Conservation (phyloP, 2,888 invertebrate genomes). For the Meliscaeva auricollis region DNA sequence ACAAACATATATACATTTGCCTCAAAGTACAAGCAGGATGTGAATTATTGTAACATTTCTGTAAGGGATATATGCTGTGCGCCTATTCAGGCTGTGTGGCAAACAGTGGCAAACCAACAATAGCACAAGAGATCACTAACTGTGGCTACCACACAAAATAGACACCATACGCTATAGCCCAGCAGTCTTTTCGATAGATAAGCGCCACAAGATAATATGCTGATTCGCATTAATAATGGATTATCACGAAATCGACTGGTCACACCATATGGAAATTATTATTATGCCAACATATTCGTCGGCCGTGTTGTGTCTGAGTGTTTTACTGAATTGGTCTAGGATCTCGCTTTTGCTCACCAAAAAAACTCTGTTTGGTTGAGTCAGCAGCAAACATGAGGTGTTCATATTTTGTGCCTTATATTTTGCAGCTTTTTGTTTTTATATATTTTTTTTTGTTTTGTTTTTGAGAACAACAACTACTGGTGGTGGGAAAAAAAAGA, state of each 20-base stretch:
- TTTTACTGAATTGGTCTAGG: slow-evolving; percentile 52
- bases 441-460: slow-evolving; percentile 49
- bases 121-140: slow-evolving; percentile 55
- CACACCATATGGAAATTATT: slow-evolving; percentile 78
- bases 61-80: slow-evolving; percentile 43
- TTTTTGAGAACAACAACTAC: slow-evolving; percentile 22
- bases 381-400: slow-evolving; percentile 47
- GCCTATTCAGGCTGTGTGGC: not conserved
- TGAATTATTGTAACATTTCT: slow-evolving; percentile 67
- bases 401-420: slow-evolving; percentile 71
- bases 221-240: slow-evolving; percentile 85
- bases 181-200: slow-evolving; percentile 71
- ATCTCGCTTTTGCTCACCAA: slow-evolving; percentile 12
- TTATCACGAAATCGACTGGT: slow-evolving; percentile 83
- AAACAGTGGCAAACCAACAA: slow-evolving; percentile 26
- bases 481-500: slow-evolving; percentile 27
- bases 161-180: slow-evolving; percentile 4
- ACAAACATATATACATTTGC: slow-evolving; percentile 24
- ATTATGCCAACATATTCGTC: slow-evolving; percentile 72
- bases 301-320: slow-evolving; percentile 46
- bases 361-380: slow-evolving; percentile 21
- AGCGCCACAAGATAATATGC: slow-evolving; percentile 82
- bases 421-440: slow-evolving; percentile 49
- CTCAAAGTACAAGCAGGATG: slow-evolving; percentile 47
- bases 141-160: slow-evolving; percentile 48